Evolutionary conservation across 2,113 vertebrate species (phyloP).

Genomic region (Larimichthys crocea): DNA sequence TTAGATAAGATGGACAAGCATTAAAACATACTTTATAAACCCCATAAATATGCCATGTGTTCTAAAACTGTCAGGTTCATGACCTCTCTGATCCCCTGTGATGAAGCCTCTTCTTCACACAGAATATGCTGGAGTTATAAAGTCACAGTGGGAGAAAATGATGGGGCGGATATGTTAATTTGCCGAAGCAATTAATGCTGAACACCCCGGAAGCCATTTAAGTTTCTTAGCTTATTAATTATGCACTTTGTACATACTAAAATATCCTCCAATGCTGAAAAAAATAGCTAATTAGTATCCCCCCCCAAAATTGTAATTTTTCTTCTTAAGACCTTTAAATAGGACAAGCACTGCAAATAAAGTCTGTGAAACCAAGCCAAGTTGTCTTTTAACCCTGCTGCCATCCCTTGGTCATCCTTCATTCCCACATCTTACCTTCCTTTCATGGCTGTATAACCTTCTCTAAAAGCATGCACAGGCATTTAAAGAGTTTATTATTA

Average conservation of each 20-base stretch:
- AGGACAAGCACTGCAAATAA: constrained; percentile 75
- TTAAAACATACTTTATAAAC: neutral
- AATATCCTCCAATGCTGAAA: constrained; percentile 79
- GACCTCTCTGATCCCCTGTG: constrained; percentile 43
- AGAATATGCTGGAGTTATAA: constrained; percentile 42
- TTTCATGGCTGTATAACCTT: constrained; percentile 62
- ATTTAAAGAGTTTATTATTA: constrained; percentile 76
- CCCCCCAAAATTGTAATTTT: constrained; percentile 64
- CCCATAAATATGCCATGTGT: neutral
- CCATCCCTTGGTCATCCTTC: constrained; percentile 46
- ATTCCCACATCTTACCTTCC: constrained; percentile 46
- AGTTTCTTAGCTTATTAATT: constrained; percentile 84
- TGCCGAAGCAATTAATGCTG: constrained; percentile 78
- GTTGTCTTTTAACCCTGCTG: constrained; percentile 67
- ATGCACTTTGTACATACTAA: constrained; percentile 85
- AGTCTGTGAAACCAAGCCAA: constrained; percentile 75
- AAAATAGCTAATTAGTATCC: constrained; percentile 76
- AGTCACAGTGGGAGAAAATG: constrained; percentile 67
- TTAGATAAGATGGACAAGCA: neutral
- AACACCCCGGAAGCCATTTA: constrained; percentile 81
- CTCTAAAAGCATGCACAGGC: constrained; percentile 68
- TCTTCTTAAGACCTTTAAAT: constrained; percentile 74
- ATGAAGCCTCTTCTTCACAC: constrained; percentile 29
- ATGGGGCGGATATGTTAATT: constrained; percentile 81
- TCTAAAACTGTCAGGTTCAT: constrained; percentile 22